These are phyloP conservation scores for Mythimna loreyi DNA, from an alignment of 2,888 invertebrate genomes.

Conservation along the genomic window DNA sequence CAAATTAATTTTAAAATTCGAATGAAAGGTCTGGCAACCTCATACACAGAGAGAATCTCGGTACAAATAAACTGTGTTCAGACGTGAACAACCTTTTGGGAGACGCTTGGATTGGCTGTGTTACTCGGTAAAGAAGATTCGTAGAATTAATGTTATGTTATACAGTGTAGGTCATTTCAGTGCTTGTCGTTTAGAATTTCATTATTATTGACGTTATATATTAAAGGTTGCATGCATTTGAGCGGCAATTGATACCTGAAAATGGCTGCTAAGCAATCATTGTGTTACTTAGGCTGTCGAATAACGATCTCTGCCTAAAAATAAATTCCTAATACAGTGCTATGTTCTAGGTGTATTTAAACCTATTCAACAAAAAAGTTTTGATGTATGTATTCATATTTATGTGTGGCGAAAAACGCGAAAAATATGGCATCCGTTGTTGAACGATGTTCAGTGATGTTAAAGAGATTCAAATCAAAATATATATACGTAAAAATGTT, in stretches of 20 bases:
- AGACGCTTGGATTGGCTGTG: slow-evolving; percentile 49
- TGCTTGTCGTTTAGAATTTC: slow-evolving; percentile 26
- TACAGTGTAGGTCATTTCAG: slow-evolving; percentile 7
- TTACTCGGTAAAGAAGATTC: slow-evolving; percentile 25
- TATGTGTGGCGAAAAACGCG: slow-evolving; percentile 6
- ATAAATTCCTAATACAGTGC: slow-evolving; percentile 32
- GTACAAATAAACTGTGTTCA: slow-evolving; percentile 32
- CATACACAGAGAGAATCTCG: slow-evolving; percentile 17
- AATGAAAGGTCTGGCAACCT: slow-evolving; percentile 39
- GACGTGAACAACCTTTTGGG: slow-evolving; percentile 10
- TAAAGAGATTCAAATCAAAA: slow-evolving; percentile 16
- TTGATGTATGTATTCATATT: slow-evolving; percentile 9
- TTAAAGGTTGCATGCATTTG: not conserved
- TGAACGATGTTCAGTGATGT: not conserved
- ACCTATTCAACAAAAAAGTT: slow-evolving; percentile 9
- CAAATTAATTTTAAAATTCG: slow-evolving; percentile 20
- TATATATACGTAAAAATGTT: slow-evolving; percentile 51
- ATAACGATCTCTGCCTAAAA: slow-evolving; percentile 21
- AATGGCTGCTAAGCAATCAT: slow-evolving; percentile 4
- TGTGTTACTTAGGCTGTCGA: not conserved
- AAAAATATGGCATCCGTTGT: slow-evolving; percentile 12
- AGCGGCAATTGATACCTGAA: slow-evolving; percentile 1
- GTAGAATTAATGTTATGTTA: slow-evolving; percentile 7
- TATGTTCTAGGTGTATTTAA: slow-evolving; percentile 10
- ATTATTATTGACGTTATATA: slow-evolving; percentile 22